Evolutionary conservation across 1,140 invertebrate genomes (phyloP).

Genomic region (Drosophila sp.): DNA sequence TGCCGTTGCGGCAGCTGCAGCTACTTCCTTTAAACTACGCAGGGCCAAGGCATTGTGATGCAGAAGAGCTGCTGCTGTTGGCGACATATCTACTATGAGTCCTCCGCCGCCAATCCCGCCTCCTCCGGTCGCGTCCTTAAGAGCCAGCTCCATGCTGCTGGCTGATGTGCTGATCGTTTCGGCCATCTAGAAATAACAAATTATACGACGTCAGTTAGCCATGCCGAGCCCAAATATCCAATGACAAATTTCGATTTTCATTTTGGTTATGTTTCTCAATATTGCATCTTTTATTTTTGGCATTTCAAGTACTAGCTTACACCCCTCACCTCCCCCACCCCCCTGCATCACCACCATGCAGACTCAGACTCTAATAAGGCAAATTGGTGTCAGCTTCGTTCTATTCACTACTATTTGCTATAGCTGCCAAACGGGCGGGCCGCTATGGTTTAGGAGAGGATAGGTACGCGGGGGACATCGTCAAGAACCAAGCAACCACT

Average conservation of each 20-base stretch:
- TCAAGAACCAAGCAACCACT: constrained; percentile 49
- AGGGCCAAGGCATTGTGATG: constrained; percentile 74
- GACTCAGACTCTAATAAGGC: constrained; percentile 57
- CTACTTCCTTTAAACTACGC: constrained; percentile 62
- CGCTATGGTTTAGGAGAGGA: background rate
- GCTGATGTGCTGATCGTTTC: constrained; percentile 73
- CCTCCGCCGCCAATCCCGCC: constrained; percentile 38
- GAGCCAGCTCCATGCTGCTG: constrained; percentile 70
- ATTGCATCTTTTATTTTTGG: constrained; percentile 35
- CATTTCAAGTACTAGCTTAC: constrained; percentile 48
- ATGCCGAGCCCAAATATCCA: constrained; percentile 52
- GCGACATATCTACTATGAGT: constrained; percentile 77
- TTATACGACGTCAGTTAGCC: constrained; percentile 21
- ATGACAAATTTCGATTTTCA: constrained; percentile 24
- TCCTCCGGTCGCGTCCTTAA: constrained; percentile 57
- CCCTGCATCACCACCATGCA: background rate
- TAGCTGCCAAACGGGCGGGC: constrained; percentile 7
- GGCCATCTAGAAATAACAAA: constrained; percentile 64
- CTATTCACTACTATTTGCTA: background rate
- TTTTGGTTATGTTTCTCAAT: constrained; percentile 1
- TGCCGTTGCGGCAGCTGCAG: constrained; percentile 34
- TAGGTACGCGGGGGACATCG: constrained; percentile 12
- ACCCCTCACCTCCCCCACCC: background rate
- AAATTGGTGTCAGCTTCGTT: constrained; percentile 59
- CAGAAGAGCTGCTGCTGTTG: constrained; percentile 68